Evolutionary conservation across 1,140 invertebrate genomes (phyloP), one percentile per base, ranked within the genome.

Genomic region (Drosophila santomea): DNA sequence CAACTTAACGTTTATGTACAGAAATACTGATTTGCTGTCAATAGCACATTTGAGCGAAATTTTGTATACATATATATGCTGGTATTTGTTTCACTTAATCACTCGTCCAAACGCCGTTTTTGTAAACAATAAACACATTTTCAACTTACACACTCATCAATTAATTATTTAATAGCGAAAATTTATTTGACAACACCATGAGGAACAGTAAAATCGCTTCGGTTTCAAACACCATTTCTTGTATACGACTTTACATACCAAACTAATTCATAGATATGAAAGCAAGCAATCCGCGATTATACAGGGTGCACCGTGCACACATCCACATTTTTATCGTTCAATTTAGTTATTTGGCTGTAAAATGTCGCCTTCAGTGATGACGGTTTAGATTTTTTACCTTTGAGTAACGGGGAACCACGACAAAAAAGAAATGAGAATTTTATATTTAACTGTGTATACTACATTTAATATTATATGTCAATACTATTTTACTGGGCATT

Each of bases 191-290:
- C 60, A 28, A 68, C 64, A 68, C 48, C 64, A 68, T 66, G 60
- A 68, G 64, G 60, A 68, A 68, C 61, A 68, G 64, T 54, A 68
- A 68, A 68, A 52, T 68, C 47, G 64, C 15, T 68, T 68, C 35
- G 41, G 60, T 68, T 68, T 44, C 64, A 64, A 68, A 68, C 47
- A 68, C 60, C 64, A 68, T 68, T 68, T 68, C 64, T 66, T 66
- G 64, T 68, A 68, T 68, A 68, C 64, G 64, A 68, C 64, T 66
- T 68, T 68, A 67, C 64, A 63, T 67, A 68, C 60, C 47, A 68
- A 67, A 66, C 64, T 64, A 50, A 67, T 64, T 67, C 47, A 68
- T 68, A 68, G 64, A 66, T 68, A 64, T 68, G 64, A 68, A 64
- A 64, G 64, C 61, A 68, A 68, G 64, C 64, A 62, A 68, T 68